Evolutionary conservation across 2,113 vertebrate genomes (phyloP), one percentile per base, ranked within the genome.

Genomic region (Dasypus novemcinctus): DNA sequence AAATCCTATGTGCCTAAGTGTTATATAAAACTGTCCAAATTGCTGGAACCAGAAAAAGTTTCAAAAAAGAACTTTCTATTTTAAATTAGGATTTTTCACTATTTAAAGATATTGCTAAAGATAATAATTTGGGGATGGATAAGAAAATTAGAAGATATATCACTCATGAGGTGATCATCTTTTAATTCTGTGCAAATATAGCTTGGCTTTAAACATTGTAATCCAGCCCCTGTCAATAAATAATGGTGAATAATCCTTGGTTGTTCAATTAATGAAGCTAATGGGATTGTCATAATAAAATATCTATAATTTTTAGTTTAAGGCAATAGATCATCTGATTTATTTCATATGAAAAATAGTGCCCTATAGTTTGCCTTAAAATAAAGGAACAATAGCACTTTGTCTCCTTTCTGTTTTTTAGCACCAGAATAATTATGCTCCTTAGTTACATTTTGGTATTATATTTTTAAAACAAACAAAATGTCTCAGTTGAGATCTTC

Each of bases 191-290:
- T 66, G 3, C 46, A 69, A 57, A 76, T 87, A n/a, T 21, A 82
- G 4, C n/a, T 91, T 72, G 14, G 20, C 4, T 93, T 91, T 79
- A 52, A 75, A 84, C 31, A 76, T 46, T 82, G 29, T 95, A 7
- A 72, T 17, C 21, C 52, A 79, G 14, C 7, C 5, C 4, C 4
- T 13, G 61, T 52, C 57, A 94, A 0, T 71, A 18, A 74, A 7
- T 49, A 63, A 82, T 72, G 9, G 8, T 61, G 29, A 82, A 18
- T 18, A 7, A 61, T 31, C 52, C 4, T 3, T 63, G 2, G 12
- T 38, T 87, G 63, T 86, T 71, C 49, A 72, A 66, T 13, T 20
- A 7, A 61, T 87, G 7, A n/a, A 72, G 33, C 6, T 15, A 87
- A 80, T 23, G 25, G 20, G 72, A 4, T 36, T 36, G 12, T 17